A percentile compares a stretch with the other conserved stretches of the same genome.
Conservation (phyloP, 2,113 vertebrate species). For the Tichodroma muraria region DNA sequence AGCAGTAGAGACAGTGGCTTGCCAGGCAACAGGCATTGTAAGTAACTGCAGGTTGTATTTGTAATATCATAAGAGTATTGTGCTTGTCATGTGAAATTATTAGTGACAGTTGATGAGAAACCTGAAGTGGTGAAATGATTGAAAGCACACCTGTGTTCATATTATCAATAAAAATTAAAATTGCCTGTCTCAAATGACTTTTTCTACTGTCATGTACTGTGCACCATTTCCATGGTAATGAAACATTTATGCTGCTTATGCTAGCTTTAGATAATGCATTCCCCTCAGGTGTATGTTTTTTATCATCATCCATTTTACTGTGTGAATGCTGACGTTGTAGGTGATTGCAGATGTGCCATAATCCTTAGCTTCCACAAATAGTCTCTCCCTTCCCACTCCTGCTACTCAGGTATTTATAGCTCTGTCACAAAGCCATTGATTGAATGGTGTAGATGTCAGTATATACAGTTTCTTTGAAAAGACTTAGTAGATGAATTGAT, state of each 20-base stretch:
- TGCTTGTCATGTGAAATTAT: conserved; percentile 51
- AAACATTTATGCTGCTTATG: not conserved
- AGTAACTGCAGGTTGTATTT: not conserved
- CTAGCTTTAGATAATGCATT: conserved; percentile 12
- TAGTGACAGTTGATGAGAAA: conserved; percentile 61
- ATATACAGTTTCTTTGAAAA: not conserved
- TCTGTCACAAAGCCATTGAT: not conserved
- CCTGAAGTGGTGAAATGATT: conserved; percentile 51
- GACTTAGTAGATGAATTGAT: not conserved
- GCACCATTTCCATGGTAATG: conserved; percentile 41
- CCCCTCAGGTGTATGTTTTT: not conserved
- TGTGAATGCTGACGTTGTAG: conserved; percentile 10
- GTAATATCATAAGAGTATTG: conserved; percentile 8
- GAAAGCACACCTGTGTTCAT: conserved; percentile 61
- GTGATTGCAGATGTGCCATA: conserved; percentile 10
- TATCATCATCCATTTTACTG: not conserved
- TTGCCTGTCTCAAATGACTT: conserved; percentile 2
- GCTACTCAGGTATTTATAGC: not conserved
- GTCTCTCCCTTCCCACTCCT: not conserved
- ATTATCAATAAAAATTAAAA: conserved; percentile 70
- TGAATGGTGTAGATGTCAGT: not conserved
- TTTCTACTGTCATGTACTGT: conserved; percentile 25
- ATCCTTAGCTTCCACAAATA: not conserved
- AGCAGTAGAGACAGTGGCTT: not conserved
- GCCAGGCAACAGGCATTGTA: not conserved